Evolutionary conservation across 2,113 vertebrate species (phyloP), one percentile per base, ranked within the genome.

Genomic region (Misgurnus anguillicaudatus): DNA sequence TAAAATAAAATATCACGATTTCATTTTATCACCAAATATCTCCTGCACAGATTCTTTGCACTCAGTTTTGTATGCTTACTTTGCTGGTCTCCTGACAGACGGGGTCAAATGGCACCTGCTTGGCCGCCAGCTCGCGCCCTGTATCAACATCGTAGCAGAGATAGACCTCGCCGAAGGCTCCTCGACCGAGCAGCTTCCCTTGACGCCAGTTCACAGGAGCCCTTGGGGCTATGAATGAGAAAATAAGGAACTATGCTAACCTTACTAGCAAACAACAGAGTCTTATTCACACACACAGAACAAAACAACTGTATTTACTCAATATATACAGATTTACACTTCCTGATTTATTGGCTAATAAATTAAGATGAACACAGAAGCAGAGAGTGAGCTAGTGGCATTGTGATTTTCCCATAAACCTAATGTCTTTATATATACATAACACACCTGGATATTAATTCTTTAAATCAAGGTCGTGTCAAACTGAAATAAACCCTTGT

Each of bases 131-230:
- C 85, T 97, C 96, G 0, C 94, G 91, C 36, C 96, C 96, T 3
- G 93, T 96, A 91, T 97, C 95, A 0, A 91, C 95, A 0, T 97
- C 96, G 0, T 97, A 96, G 89, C 96, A 97, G 36, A 97, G 95
- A 85, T 95, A 97, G 80, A 97, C 96, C 83, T 96, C 95, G 9
- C 96, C 95, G 14, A 97, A 96, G 0, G 95, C 95, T 64, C 96
- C 96, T 47, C 95, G 91, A 16, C 96, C 96, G 17, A 97, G 87
- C 48, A 97, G 89, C 89, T 96, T 96, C 6, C 96, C 96, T 82
- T 95, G 90, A 75, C 94, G 92, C 96, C 96, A 97, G 88, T 97
- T 96, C 85, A 95, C 94, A 31, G 95, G 96, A 16, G 95, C 96
- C 88, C 94, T 93, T 9, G 95, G 91, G 0, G 94, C 95, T 96